Conservation (phyloP, 2,888 invertebrate species). For the Exephanes ischioxanthus region DNA sequence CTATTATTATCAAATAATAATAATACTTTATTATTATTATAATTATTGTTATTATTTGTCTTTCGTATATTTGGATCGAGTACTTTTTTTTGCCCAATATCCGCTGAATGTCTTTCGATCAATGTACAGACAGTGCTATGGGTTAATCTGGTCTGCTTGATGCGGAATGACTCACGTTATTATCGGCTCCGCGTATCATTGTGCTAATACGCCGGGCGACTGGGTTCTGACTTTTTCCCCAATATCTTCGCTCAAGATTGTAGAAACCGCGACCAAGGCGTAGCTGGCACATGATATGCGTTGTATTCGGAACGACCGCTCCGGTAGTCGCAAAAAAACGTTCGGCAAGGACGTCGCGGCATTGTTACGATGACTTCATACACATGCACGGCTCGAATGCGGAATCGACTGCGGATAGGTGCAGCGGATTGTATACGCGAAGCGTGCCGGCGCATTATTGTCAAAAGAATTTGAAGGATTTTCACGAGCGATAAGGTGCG, state of each 20-base stretch:
- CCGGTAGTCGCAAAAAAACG: slow-evolving; percentile 37
- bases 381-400: slow-evolving; percentile 1
- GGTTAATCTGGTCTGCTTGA: too few species aligned
- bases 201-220: not conserved
- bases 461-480: slow-evolving; percentile 52
- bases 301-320: slow-evolving; percentile 9
- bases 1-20: too few species aligned
- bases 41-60: too few species aligned
- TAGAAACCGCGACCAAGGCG: slow-evolving; percentile 4
- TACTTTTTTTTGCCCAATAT: too few species aligned
- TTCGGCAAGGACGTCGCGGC: slow-evolving; percentile 38
- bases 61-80: too few species aligned
- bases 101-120: too few species aligned
- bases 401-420: slow-evolving; percentile 22
- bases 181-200: not conserved
- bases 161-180: too few species aligned
- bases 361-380: slow-evolving; percentile 5
- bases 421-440: slow-evolving; percentile 19
- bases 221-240: not conserved
- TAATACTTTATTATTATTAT: too few species aligned
- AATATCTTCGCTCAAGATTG: slow-evolving; percentile 21
- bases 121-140: too few species aligned
- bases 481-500: slow-evolving; percentile 28
- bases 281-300: not conserved
- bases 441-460: slow-evolving; percentile 10